Evolutionary conservation across 53 echinoderm and acorn worm genomes (phyloP), one percentile per base, ranked within the genome.

Genomic region (Echinometra lucunter): DNA sequence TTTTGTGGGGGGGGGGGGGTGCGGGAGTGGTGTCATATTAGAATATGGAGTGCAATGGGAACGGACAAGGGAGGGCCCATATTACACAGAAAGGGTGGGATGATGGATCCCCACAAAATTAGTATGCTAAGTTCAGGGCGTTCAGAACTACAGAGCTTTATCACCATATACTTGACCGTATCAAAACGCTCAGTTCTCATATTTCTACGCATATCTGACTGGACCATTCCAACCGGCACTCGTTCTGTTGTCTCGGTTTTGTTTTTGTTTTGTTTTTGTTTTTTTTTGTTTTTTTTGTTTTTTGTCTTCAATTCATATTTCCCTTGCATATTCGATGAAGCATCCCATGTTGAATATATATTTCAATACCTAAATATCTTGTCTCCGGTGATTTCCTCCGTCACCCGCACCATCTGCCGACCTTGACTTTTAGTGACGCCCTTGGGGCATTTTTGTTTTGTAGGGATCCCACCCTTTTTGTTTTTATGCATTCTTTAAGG

Each of bases 381-480:
- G 89, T 57, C 89, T 58, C 89, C 58, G 18, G 37, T 60, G 89
- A 89, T 89, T 57, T 89, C 89, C 57, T 45, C 60, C 89, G 19
- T 89, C 89, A 38, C 37, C 66, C 23, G n/a, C 57, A 58, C 47
- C 45, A 44, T 92, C 37, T 58, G 7, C 25, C 38, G 57, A 78
- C 93, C 93, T 92, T 92, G 93, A 92, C 93, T 92, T 92, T 92
- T 78, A 56, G 80, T 25, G 18, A 78, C 53, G 74, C 75, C 80
- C 55, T 47, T 92, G 74, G 93, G 80, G 75, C n/a, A 21, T 60
- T 37, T 92, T 37, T 92, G 1, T 75, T 58, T 44, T 70, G 74
- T 63, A 16, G 57, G 25, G 53, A 78, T 45, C 80, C 93, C 74
- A 53, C 80, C 91, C 91, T 69, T 63, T 45, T 30, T 28, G 9